Percentiles rank a stretch among this genome's conserved stretches.
These are phyloP conservation scores for Felis chaus DNA, from an alignment of 2,113 vertebrate species.

Conservation along the genomic window DNA sequence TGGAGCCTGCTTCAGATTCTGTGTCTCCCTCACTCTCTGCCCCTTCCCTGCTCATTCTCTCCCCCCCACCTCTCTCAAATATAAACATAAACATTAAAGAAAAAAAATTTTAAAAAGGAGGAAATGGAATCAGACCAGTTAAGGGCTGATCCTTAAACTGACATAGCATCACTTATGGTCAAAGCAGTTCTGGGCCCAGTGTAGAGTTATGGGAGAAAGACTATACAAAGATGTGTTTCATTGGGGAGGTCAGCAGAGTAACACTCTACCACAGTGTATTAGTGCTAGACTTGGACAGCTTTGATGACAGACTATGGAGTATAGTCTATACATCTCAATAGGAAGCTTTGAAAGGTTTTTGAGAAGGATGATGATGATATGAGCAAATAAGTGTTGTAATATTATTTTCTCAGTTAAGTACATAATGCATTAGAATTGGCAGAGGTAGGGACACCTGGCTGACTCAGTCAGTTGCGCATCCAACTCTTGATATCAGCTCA, in stretches of 20 bases:
- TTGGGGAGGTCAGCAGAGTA: background rate
- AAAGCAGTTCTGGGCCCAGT: background rate
- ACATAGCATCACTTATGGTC: background rate
- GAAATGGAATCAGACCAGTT: background rate
- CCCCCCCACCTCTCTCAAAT: too few relatives aligned
- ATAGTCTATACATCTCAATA: background rate
- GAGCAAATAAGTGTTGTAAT: background rate
- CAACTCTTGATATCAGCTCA: too few relatives aligned
- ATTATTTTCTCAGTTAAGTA: background rate
- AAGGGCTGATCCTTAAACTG: background rate
- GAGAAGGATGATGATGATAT: background rate
- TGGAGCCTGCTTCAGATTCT: too few relatives aligned
- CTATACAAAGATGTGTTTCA: background rate
- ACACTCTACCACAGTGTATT: background rate
- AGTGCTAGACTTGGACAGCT: background rate
- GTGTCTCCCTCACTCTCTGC: too few relatives aligned
- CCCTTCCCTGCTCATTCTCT: too few relatives aligned
- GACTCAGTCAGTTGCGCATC: too few relatives aligned
- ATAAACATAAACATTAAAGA: too few relatives aligned
- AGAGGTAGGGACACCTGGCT: background rate
- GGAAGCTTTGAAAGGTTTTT: conserved; percentile 8
- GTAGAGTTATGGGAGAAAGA: background rate
- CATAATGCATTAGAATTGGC: background rate
- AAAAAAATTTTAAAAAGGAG: background rate
- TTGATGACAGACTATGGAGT: background rate